Evolutionary conservation across 2,888 invertebrate species (phyloP).

Genomic region (Frankliniella fusca): DNA sequence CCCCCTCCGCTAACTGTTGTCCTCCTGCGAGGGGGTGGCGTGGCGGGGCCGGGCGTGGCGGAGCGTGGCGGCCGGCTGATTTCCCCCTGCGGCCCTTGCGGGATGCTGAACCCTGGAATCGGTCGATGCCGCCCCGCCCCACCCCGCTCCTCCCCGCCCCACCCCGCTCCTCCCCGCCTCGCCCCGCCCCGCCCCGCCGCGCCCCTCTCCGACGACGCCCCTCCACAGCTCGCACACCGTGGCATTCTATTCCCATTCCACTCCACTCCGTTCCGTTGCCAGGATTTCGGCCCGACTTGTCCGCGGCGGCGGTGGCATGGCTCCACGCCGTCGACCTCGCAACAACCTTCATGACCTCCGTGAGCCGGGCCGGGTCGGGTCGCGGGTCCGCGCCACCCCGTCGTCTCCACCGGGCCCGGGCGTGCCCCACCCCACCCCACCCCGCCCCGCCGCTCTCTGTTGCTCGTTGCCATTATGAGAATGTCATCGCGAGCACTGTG

Average conservation of each 20-base stretch:
- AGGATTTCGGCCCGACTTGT: background rate
- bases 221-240: no score
- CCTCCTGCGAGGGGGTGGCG: background rate
- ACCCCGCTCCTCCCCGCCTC: no score
- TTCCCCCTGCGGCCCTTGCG: background rate
- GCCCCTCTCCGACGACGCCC: no score
- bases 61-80: background rate
- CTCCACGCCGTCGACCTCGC: slow-evolving; percentile 9
- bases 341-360: slow-evolving; percentile 13
- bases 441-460: background rate
- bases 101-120: slow-evolving; percentile 23
- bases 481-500: no score
- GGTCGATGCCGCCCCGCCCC: background rate
- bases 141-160: no score
- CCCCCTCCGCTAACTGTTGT: slow-evolving; percentile 12
- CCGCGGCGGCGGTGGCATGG: background rate
- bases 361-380: background rate
- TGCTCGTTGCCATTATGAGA: background rate
- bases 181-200: no score
- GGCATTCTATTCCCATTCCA: no score
- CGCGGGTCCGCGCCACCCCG: background rate
- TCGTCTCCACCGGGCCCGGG: background rate
- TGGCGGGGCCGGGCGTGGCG: background rate
- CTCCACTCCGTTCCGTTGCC: slow-evolving; percentile 6
- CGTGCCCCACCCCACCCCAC: background rate